A percentile compares a stretch with the other conserved stretches of the same genome.
These are phyloP conservation scores for Microvelia longipes DNA, from an alignment of 1,140 invertebrate species.

Conservation along the genomic window DNA sequence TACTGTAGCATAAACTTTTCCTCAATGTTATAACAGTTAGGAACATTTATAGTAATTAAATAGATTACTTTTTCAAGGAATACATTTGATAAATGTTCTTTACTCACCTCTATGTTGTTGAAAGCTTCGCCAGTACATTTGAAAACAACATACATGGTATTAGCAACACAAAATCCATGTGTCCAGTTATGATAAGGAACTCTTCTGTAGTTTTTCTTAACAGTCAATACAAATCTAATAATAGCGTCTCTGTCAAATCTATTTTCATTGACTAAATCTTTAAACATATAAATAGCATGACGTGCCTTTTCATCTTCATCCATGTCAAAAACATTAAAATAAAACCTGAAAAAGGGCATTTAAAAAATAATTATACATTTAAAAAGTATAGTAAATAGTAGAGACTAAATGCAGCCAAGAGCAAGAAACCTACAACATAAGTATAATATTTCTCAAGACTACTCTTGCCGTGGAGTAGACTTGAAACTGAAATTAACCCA, in stretches of 20 bases:
- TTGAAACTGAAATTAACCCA: too few relatives aligned
- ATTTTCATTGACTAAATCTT: constrained; percentile 46
- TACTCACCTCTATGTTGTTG: constrained; percentile 39
- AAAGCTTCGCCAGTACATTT: constrained; percentile 42
- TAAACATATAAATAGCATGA: constrained; percentile 61
- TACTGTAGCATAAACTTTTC: too few relatives aligned
- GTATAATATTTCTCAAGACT: too few relatives aligned
- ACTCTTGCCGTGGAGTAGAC: too few relatives aligned
- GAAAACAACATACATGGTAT: constrained; percentile 62
- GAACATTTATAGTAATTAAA: too few relatives aligned
- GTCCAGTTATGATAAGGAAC: constrained; percentile 77
- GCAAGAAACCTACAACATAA: too few relatives aligned
- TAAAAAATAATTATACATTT: too few relatives aligned
- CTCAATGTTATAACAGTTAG: too few relatives aligned
- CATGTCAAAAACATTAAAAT: constrained; percentile 52
- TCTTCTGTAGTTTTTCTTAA: constrained; percentile 64
- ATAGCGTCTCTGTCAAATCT: constrained; percentile 45
- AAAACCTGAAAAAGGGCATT: constrained; percentile 37
- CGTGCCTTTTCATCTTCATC: constrained; percentile 51
- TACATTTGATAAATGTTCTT: too few relatives aligned
- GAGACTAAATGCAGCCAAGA: too few relatives aligned
- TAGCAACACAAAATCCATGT: constrained; percentile 70
- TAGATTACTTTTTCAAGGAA: too few relatives aligned
- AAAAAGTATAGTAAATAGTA: background rate
- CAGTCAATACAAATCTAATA: constrained; percentile 58